Percentiles rank a stretch among this genome's conserved stretches.
Evolutionary conservation across 2,113 vertebrate genomes (phyloP).

Genomic region (Tor tambroides): DNA sequence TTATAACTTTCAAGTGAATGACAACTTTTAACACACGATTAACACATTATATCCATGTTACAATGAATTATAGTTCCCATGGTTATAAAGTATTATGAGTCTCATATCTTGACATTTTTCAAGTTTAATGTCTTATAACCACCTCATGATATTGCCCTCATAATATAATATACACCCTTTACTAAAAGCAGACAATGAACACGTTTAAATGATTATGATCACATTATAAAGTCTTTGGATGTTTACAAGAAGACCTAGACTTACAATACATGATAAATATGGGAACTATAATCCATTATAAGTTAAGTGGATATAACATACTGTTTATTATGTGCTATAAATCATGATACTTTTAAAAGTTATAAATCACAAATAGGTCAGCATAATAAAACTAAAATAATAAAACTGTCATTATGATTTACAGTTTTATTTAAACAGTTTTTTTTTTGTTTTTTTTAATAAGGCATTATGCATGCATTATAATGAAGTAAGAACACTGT

Average conservation of each 20-base stretch:
- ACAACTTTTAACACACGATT: no score
- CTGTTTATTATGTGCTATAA: not conserved
- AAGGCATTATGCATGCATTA: not conserved
- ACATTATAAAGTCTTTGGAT: not conserved
- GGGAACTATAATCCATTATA: not conserved
- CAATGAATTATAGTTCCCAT: not conserved
- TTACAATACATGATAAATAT: not conserved
- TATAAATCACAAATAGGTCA: not conserved
- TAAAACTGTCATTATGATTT: not conserved
- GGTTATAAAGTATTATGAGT: not conserved
- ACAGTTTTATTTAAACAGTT: not conserved
- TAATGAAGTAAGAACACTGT: not conserved
- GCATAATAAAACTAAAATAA: not conserved
- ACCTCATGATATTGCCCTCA: no score
- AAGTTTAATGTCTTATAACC: not conserved
- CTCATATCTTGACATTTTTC: not conserved
- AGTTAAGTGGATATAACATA: not conserved
- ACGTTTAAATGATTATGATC: not conserved
- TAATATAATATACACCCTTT: no score
- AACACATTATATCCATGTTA: no score
- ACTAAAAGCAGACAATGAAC: not conserved
- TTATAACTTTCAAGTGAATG: no score
- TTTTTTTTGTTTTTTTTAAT: not conserved
- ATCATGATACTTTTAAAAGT: not conserved
- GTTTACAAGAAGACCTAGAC: not conserved